Conservation (phyloP, 2,113 vertebrate species). For the Peromyscus leucopus region DNA sequence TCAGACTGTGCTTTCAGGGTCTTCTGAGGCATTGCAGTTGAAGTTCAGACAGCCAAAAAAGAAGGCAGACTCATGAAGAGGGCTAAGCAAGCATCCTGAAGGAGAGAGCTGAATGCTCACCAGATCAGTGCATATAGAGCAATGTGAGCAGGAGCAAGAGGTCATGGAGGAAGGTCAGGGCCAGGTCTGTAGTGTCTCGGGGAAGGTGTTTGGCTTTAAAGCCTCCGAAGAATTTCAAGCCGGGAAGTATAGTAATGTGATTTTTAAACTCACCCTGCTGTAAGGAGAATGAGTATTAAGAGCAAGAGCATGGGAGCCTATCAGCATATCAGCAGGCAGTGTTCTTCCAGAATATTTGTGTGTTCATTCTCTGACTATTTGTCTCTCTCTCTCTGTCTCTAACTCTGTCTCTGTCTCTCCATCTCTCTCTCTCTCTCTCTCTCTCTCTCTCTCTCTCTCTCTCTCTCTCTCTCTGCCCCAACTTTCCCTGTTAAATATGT, state of each 20-base stretch:
- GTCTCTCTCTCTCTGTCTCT: not conserved
- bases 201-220: not conserved
- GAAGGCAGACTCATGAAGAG: not conserved
- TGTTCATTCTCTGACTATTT: not conserved
- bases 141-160: not conserved
- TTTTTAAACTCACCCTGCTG: not conserved
- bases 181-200: not conserved
- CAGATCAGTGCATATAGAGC: not conserved
- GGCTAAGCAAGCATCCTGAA: not conserved
- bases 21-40: not conserved
- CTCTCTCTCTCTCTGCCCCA: not conserved
- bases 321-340: not conserved
- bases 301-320: not conserved
- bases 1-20: not conserved
- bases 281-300: not conserved
- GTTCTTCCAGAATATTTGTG: not conserved
- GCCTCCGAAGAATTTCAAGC: not conserved
- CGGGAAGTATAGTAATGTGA: not conserved
- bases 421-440: not conserved
- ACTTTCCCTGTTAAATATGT: not conserved
- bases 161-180: not conserved
- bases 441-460: no score
- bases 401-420: not conserved
- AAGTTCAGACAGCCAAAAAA: not conserved
- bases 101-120: not conserved